Base-by-base conservation (phyloP, 2,888 invertebrate genomes). In the Lasioglossum figueresi region DNA sequence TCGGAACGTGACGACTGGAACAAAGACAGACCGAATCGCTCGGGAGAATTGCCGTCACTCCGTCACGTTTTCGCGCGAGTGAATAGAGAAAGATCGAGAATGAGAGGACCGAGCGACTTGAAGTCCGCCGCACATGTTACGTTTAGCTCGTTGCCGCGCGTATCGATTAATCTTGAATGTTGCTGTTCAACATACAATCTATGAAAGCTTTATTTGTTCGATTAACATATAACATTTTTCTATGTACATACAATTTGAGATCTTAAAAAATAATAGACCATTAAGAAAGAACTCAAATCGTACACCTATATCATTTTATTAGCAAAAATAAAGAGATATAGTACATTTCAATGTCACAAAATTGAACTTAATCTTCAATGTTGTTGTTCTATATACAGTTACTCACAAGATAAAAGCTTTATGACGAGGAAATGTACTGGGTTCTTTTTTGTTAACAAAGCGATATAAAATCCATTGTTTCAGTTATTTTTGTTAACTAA, bases 121-220 rank as follows among this genome's bases (percentile, higher is more conserved):
- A 84, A 84, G 78, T 27, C 34, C n/a, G 43, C 48, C 34, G 31
- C 63, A 37, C 23, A 37, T 10, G 40, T 23, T 63, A 56, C 23
- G 56, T 74, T 56, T 45, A 43, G 31, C 71, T 56, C 45, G n/a
- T 23, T 76, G 40, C 16, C 40, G 66, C 43, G 27, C 8, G 73
- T 84, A 79, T 83, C 84, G 84, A 83, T 79, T 79, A 59, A 59
- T 73, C 78, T 75, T 74, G 82, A 75, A 78, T 43, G 5, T 45
- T n/a, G 27, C 12, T 48, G 27, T 23, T 4, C 78, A 43, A 63
- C n/a, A 4, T n/a, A 56, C n/a, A 48, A 48, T 19, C 23, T 48
- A 23, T 48, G 6, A 48, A 48, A 45, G 16, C 45, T 16, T 45
- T 52, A 10, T n/a, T 52, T 23, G 48, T 19, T 48, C 19, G 0